phyloP scores from a whole-genome alignment of 1,140 invertebrate species.

The Nasonia vitripennis region DNA sequence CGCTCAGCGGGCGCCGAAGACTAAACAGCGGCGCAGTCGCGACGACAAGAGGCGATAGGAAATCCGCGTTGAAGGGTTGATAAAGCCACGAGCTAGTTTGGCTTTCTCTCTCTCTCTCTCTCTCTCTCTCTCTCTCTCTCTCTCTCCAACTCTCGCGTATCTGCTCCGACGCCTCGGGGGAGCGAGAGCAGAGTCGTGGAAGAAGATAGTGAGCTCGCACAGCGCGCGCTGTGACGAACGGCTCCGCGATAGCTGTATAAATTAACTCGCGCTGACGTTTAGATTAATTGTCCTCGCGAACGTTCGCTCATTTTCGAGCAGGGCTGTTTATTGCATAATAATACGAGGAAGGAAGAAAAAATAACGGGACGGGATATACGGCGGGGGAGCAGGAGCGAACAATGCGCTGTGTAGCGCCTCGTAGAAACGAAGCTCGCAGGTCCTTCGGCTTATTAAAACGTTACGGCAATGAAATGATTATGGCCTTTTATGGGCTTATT shows the following conservation, averaged over 20 bases:
- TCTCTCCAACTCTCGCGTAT: constrained; percentile 3
- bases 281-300: constrained; percentile 69
- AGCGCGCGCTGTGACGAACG: constrained; percentile 52
- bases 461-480: constrained; percentile 51
- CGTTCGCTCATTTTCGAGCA: neutral
- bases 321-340: constrained; percentile 50
- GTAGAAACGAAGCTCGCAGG: constrained; percentile 5
- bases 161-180: constrained; percentile 54
- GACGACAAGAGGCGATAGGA: constrained; percentile 56
- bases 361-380: neutral
- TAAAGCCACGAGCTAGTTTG: constrained; percentile 61
- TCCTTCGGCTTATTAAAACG: constrained; percentile 44
- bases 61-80: constrained; percentile 66
- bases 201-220: constrained; percentile 64
- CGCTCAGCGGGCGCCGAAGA: neutral
- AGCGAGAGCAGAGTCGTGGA: constrained; percentile 53
- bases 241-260: constrained; percentile 62
- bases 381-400: neutral
- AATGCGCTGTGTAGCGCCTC: neutral
- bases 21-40: constrained; percentile 4
- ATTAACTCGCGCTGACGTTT: constrained; percentile 69
- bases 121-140: constrained; percentile 51
- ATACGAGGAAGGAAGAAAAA: neutral
- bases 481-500: constrained; percentile 46
- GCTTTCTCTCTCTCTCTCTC: constrained; percentile 52